A percentile compares a stretch with the other conserved stretches of the same genome.
These are phyloP conservation scores for Bombus ignitus DNA, from an alignment of 1,140 invertebrate species.

Conservation along the genomic window DNA sequence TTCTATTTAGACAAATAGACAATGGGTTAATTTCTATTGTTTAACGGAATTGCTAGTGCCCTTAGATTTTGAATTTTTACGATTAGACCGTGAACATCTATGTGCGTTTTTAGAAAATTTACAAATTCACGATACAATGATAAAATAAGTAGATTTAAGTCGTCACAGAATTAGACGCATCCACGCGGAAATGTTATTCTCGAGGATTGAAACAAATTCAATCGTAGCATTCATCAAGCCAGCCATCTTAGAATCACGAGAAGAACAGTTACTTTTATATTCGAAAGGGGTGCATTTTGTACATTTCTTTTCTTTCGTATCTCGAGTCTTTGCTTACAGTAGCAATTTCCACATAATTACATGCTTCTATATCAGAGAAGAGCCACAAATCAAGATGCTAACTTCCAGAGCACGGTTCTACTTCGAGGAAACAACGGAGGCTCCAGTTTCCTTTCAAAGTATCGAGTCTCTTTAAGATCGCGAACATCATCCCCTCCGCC, in stretches of 20 bases:
- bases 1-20: too few species aligned
- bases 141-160: too few species aligned
- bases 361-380: not conserved
- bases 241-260: too few species aligned
- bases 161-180: too few species aligned
- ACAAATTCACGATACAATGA: too few species aligned
- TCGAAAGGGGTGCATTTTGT: not conserved
- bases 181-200: too few species aligned
- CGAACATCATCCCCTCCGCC: not conserved
- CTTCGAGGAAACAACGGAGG: not conserved
- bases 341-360: conserved; percentile 25
- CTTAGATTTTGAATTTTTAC: too few species aligned
- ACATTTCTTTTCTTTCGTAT: too few species aligned
- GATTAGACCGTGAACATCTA: accelerated
- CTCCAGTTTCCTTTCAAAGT: not conserved
- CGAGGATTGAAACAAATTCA: not conserved
- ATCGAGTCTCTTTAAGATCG: not conserved
- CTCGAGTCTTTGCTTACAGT: not conserved
- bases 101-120: too few species aligned
- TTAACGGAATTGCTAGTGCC: too few species aligned
- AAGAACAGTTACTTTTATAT: too few species aligned
- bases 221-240: not conserved
- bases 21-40: too few species aligned
- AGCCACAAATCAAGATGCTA: not conserved
- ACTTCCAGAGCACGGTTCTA: not conserved